Conservation (phyloP, 1,140 invertebrate genomes). For the Adelges cooleyi region DNA sequence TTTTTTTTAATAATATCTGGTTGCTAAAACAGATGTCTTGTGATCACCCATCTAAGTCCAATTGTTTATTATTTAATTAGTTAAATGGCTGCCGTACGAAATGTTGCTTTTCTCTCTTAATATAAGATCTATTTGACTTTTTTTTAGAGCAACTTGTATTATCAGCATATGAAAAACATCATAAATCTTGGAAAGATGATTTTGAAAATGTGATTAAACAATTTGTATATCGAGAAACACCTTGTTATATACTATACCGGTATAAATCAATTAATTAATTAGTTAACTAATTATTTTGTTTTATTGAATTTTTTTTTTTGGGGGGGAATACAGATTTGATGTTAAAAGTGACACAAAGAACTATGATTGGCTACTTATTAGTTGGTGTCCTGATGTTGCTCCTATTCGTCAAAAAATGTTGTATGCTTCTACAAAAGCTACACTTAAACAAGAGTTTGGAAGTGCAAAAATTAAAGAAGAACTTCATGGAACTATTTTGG, state of each 20-base stretch:
- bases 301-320: not conserved
- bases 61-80: no score
- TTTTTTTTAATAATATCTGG: no score
- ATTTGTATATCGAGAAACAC: constrained; percentile 72
- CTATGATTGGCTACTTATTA: constrained; percentile 89
- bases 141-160: constrained; percentile 66
- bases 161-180: constrained; percentile 51
- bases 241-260: constrained; percentile 86
- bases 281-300: not conserved
- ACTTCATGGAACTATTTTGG: constrained; percentile 68
- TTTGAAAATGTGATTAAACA: constrained; percentile 69
- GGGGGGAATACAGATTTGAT: constrained; percentile 53
- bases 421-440: constrained; percentile 96
- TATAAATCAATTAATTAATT: constrained; percentile 34
- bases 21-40: no score
- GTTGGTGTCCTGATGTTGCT: constrained; percentile 86
- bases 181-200: constrained; percentile 74
- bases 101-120: not conserved
- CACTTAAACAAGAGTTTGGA: constrained; percentile 93
- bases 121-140: constrained; percentile 26
- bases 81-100: no score
- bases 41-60: no score
- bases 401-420: constrained; percentile 93
- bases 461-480: constrained; percentile 81
- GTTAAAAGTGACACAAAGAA: constrained; percentile 61